A percentile compares a stretch with the other conserved stretches of the same genome.
Conservation (phyloP, 2,888 invertebrate genomes). For the Napeogenes inachia region DNA sequence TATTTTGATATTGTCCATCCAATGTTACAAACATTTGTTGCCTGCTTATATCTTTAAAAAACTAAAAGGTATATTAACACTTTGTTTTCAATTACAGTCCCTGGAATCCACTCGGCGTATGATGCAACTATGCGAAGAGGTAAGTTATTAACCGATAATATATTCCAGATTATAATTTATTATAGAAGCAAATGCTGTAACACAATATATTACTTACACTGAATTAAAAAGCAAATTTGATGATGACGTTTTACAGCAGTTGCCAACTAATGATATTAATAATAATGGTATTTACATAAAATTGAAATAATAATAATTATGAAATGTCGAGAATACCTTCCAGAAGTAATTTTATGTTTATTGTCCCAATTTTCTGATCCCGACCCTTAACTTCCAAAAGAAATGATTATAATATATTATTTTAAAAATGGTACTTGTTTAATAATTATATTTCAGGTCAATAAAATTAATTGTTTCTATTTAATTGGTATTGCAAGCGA, state of each 20-base stretch:
- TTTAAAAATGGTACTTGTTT: conserved; percentile 15
- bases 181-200: conserved; percentile 12
- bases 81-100: conserved; percentile 81
- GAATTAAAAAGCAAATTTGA: not conserved
- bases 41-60: not conserved
- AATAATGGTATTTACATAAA: conserved; percentile 10
- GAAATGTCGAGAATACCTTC: conserved; percentile 57
- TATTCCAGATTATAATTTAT: conserved; percentile 16
- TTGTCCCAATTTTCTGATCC: conserved; percentile 2
- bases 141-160: conserved; percentile 63
- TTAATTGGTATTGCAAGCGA: conserved; percentile 37
- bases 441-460: conserved; percentile 21
- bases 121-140: conserved; percentile 95
- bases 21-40: not conserved
- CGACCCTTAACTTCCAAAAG: conserved; percentile 2
- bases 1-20: no score
- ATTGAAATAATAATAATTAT: conserved; percentile 23
- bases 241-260: not conserved
- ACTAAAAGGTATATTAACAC: conserved; percentile 7
- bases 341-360: conserved; percentile 23
- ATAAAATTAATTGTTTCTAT: conserved; percentile 22
- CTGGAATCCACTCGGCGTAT: conserved; percentile 94
- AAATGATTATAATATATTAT: conserved; percentile 4
- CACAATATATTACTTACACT: conserved; percentile 13
- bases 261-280: conserved; percentile 13